Conservation (phyloP, 53 echinoderm and acorn worm genomes). For the Glandiceps talaboti region DNA sequence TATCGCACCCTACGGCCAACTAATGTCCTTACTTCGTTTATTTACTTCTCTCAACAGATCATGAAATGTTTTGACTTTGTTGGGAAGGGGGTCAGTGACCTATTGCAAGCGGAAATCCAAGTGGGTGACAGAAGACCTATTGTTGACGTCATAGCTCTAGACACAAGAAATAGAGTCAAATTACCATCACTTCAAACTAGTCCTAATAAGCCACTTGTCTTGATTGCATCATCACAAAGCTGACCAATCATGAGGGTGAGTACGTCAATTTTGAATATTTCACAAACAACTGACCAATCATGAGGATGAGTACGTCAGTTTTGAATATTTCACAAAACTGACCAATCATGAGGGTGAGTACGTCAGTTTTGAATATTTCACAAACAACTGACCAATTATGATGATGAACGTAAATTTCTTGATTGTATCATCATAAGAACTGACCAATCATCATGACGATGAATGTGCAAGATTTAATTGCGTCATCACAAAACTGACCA, state of each 20-base stretch:
- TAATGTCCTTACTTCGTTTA: too few relatives aligned
- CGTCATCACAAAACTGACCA: too few relatives aligned
- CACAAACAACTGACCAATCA: too few relatives aligned
- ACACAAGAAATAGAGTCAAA: not conserved
- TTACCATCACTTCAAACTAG: not conserved
- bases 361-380: too few relatives aligned
- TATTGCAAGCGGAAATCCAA: not conserved
- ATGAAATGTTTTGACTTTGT: not conserved
- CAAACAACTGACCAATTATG: too few relatives aligned
- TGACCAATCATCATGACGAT: not conserved
- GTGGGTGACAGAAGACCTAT: not conserved
- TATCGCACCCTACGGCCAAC: too few relatives aligned
- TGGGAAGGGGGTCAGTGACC: not conserved
- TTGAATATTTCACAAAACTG: not conserved
- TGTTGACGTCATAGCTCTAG: not conserved
- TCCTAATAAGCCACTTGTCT: not conserved
- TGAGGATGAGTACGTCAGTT: too few relatives aligned
- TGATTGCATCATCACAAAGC: not conserved
- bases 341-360: not conserved
- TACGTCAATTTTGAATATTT: too few relatives aligned
- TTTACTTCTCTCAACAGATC: not conserved
- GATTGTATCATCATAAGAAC: too few relatives aligned
- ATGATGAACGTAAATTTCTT: too few relatives aligned
- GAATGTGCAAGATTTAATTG: too few relatives aligned
- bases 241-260: not conserved